Evolutionary conservation across 2,888 invertebrate species (phyloP).

Genomic region (Eupeodes luniger): DNA sequence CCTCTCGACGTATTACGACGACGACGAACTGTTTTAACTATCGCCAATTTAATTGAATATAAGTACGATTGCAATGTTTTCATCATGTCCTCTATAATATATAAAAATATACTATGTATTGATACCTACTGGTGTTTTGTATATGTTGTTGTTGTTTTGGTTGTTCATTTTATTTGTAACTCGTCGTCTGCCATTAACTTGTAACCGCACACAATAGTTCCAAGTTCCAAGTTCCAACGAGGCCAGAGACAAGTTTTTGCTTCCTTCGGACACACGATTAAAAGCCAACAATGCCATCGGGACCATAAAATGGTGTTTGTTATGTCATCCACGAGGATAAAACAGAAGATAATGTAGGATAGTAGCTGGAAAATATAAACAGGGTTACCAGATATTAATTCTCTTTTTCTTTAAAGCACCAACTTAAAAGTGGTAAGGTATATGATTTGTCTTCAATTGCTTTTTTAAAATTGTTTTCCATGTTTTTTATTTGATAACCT

Average conservation of each 20-base stretch:
- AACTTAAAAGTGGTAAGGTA: too few species aligned
- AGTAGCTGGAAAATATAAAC: slow-evolving; percentile 1
- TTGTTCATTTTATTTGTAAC: background rate
- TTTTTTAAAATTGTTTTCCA: too few species aligned
- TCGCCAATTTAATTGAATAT: slow-evolving; percentile 61
- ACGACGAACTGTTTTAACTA: background rate
- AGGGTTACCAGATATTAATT: background rate
- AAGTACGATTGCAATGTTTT: slow-evolving; percentile 43
- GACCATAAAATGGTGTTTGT: slow-evolving; percentile 65
- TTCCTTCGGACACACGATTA: slow-evolving; percentile 51
- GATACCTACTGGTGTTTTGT: background rate
- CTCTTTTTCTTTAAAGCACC: too few species aligned
- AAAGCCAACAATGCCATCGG: slow-evolving; percentile 63
- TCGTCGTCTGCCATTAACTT: slow-evolving; percentile 43
- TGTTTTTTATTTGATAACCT: too few species aligned
- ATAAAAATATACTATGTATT: background rate
- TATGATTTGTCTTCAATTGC: too few species aligned
- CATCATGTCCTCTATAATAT: slow-evolving; percentile 31
- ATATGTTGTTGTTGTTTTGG: background rate
- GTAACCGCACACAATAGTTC: slow-evolving; percentile 43
- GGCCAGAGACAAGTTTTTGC: slow-evolving; percentile 58
- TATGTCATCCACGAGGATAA: slow-evolving; percentile 62
- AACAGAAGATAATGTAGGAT: slow-evolving; percentile 25
- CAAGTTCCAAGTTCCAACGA: background rate
- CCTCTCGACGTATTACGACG: background rate